These are phyloP conservation scores for Typhlichthys subterraneus DNA, from an alignment of 2,797 vertebrate genomes.

Conservation along the genomic window DNA sequence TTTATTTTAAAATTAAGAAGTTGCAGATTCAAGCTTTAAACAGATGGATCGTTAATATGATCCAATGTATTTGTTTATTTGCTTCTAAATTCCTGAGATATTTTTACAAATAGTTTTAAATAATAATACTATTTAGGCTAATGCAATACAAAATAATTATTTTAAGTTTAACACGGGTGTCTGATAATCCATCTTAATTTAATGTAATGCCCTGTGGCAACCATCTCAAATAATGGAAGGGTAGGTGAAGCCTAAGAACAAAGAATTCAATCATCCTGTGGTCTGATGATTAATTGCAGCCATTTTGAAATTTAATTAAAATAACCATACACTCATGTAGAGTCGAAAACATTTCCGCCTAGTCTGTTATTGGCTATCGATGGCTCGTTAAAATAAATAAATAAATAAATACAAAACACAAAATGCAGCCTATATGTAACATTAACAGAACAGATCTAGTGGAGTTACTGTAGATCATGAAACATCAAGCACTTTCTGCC, in stretches of 20 bases:
- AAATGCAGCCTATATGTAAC: no score
- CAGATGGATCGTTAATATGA: no score
- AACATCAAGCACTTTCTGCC: no score
- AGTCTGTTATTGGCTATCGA: slow-evolving; percentile 14
- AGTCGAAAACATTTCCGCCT: not conserved
- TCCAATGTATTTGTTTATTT: no score
- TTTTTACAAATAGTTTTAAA: no score
- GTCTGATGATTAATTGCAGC: slow-evolving; percentile 41
- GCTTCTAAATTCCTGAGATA: no score
- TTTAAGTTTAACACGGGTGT: not conserved
- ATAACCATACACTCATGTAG: slow-evolving; percentile 6
- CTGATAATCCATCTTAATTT: slow-evolving; percentile 18
- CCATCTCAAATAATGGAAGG: slow-evolving; percentile 24
- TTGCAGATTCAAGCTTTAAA: no score
- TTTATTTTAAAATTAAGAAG: no score
- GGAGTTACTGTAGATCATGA: no score
- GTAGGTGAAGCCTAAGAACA: slow-evolving; percentile 9
- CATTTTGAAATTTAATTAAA: slow-evolving; percentile 51
- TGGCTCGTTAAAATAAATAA: slow-evolving; percentile 5
- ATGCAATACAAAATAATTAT: not conserved
- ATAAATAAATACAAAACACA: not conserved
- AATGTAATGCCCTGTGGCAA: slow-evolving; percentile 13
- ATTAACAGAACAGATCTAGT: no score
- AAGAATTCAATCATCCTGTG: slow-evolving; percentile 22
- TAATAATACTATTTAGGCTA: not conserved